phyloP scores from a whole-genome alignment of 2,888 invertebrate genomes.

The Andrena trimmerana region DNA sequence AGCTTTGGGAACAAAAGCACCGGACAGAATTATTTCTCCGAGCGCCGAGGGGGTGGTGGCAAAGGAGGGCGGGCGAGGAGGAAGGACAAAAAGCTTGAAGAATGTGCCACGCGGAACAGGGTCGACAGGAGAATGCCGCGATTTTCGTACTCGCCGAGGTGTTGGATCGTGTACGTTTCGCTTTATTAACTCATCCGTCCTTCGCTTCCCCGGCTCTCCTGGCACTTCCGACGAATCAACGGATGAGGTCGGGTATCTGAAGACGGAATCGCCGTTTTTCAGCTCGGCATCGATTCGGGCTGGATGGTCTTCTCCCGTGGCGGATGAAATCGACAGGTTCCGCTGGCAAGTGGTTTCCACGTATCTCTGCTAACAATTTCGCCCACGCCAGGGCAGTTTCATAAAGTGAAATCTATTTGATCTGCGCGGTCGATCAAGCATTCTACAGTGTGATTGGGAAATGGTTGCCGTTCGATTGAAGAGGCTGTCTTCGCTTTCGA shows the following conservation, averaged over 20 bases:
- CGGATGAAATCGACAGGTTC: too few species aligned
- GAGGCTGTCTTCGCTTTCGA: too few species aligned
- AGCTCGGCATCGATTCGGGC: not conserved
- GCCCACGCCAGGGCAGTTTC: not conserved
- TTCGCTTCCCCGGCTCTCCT: not conserved
- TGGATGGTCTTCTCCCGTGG: too few species aligned
- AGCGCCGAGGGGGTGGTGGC: not conserved
- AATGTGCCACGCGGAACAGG: conserved; percentile 37
- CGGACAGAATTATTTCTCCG: conserved; percentile 46
- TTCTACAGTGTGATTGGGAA: not conserved
- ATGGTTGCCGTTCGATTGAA: too few species aligned
- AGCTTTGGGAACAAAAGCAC: conserved; percentile 25
- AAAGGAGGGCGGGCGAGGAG: not conserved
- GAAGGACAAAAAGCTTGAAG: conserved; percentile 11
- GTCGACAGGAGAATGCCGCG: conserved; percentile 56
- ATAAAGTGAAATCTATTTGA: not conserved
- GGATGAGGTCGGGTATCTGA: not conserved
- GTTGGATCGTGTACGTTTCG: conserved; percentile 55
- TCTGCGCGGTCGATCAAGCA: not conserved
- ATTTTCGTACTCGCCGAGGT: conserved; percentile 31
- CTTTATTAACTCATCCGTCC: conserved; percentile 54
- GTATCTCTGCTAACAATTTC: not conserved
- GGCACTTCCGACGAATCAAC: conserved; percentile 1
- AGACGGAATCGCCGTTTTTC: not conserved
- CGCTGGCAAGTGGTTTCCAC: not conserved